Evolutionary conservation across 1,140 invertebrate genomes (phyloP), one percentile per base, ranked within the genome.

Genomic region (Eumeta japonica): DNA sequence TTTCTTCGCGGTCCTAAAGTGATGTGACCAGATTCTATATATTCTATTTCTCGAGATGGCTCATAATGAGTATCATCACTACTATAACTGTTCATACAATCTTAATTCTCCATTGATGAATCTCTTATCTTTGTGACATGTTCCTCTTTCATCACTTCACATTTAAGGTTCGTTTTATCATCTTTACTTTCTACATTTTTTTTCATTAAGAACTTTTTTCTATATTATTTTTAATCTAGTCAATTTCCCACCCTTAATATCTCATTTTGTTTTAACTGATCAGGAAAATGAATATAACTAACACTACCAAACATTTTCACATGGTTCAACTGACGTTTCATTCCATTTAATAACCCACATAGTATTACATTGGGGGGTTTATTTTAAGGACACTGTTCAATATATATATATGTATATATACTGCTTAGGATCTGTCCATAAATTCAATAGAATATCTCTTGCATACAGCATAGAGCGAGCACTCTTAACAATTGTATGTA

Each of bases 351-450:
- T 4, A 51, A 20, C 12, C 47, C 48, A n/a, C 17, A 13, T 11
- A 42, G 45, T 13, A 27, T 34, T 28, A n/a, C n/a, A n/a, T n/a
- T n/a, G n/a, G 3, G 42, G 36, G n/a, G 30, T 39, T 18, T 46
- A 39, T 10, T 30, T 53, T 5, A 45, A 48, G 3, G 51, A 46
- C 5, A 35, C 41, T 7, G 20, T 73, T 73, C 16, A 54, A 37
- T 13, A 68, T 24, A 40, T 71, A 68, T n/a, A 50, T 50, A n/a
- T n/a, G n/a, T n/a, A n/a, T 1, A 63, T 62, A 41, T 52, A 62
- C 28, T 45, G 33, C 12, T 61, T 28, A 17, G 50, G 40, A 41
- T 47, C 51, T 58, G 37, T 41, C 44, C 33, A 44, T 14, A 52
- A 39, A 3, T 37, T 30, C 3, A 45, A 17, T 16, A 46, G 39